Evolutionary conservation across 2,113 vertebrate species (phyloP), one percentile per base, ranked within the genome.

Genomic region (Alaudala cheleensis): DNA sequence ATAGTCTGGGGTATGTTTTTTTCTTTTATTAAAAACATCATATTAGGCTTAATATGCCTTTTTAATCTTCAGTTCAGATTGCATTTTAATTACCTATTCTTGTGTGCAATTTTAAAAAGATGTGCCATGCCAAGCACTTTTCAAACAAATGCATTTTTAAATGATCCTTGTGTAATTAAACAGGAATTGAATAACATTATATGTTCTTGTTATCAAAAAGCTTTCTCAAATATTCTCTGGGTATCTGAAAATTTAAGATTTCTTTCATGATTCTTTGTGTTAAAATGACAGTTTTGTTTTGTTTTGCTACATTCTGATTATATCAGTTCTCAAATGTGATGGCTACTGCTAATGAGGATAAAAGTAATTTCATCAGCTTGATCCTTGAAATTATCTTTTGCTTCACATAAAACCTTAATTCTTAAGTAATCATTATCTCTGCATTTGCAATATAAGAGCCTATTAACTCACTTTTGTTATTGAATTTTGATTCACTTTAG

Each of bases 141-240:
- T 84, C 72, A 96, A 81, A 96, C 93, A 96, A 96, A 93, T 93
- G 82, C 95, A 71, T 51, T 92, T 96, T 91, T 60, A 96, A 97
- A 95, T 93, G 62, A 96, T 91, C 61, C 51, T 87, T 97, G 77
- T 86, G 87, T 95, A 97, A 97, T 97, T 97, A 97, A 95, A 90
- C 29, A 94, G 88, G 71, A 96, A 85, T 72, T 88, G 45, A 91
- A 92, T 95, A 53, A 90, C 95, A 94, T 60, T 84, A 11, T 91
- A 86, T 7, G 3, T 76, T 95, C 76, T 89, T 91, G 40, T 85
- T 95, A 60, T 86, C 61, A 79, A 91, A 90, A 87, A 78, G n/a
- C 67, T 96, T 79, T 94, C 82, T 88, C 24, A 88, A 96, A 95
- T 72, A 40, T 88, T 53, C 74, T 96, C 65, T 87, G 57, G 20